phyloP scores from a whole-genome alignment of 2,797 vertebrate genomes.

The Scolopax bukidnonensis region DNA sequence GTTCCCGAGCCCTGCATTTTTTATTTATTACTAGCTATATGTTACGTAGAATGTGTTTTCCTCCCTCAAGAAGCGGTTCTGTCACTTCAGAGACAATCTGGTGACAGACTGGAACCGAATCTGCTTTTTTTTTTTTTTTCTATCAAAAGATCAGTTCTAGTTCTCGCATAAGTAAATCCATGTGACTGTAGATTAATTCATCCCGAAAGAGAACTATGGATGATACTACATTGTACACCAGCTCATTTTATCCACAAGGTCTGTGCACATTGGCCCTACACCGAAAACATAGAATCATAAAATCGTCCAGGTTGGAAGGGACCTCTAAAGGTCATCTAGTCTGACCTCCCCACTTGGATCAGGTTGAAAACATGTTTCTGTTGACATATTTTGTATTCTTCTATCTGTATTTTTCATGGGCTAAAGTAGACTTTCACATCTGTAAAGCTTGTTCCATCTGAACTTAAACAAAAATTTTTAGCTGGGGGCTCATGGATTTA shows the following conservation, averaged over 20 bases:
- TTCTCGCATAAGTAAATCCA: not conserved
- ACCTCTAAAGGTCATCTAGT: too few relatives aligned
- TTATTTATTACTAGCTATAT: not conserved
- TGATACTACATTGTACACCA: fast-evolving
- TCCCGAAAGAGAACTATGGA: not conserved
- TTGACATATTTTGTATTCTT: not conserved
- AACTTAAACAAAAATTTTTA: not conserved
- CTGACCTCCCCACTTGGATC: too few relatives aligned
- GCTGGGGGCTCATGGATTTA: not conserved
- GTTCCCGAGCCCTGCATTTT: not conserved
- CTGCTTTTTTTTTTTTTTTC: not conserved
- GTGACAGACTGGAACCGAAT: not conserved
- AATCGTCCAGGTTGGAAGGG: too few relatives aligned
- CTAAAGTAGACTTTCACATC: not conserved
- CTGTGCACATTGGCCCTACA: fast-evolving
- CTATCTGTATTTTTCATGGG: fast-evolving
- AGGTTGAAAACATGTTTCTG: fast-evolving
- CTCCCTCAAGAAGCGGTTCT: not conserved
- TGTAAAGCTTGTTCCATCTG: not conserved
- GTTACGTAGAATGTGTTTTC: fast-evolving
- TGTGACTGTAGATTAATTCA: not conserved
- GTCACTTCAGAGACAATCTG: not conserved
- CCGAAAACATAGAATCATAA: not conserved
- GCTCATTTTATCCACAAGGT: fast-evolving
- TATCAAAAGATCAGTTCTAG: fast-evolving